Evolutionary conservation across 2,113 vertebrate species (phyloP).

Genomic region (Anoplopoma fimbria): DNA sequence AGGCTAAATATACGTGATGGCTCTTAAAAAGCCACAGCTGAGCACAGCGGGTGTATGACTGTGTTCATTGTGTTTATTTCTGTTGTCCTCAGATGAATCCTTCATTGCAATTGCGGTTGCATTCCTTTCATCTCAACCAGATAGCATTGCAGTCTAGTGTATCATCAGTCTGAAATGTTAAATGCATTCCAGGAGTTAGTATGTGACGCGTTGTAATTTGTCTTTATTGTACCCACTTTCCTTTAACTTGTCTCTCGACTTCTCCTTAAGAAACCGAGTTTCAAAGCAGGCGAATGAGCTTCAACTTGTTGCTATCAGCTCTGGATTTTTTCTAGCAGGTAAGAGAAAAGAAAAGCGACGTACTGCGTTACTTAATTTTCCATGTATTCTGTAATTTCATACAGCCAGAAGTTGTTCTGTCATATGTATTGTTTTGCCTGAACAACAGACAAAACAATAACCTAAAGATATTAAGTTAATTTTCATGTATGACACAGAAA

Average conservation of each 20-base stretch:
- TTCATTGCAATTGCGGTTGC: neutral
- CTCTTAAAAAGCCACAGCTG: neutral
- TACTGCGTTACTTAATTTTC: neutral
- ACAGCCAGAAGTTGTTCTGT: too few relatives aligned
- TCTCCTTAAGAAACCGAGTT: neutral
- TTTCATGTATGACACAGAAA: neutral
- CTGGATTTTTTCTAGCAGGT: constrained; percentile 3
- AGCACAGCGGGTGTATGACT: neutral
- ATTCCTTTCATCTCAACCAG: neutral
- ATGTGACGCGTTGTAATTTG: neutral
- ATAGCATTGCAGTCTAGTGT: neutral
- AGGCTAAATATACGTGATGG: neutral
- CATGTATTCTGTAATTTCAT: too few relatives aligned
- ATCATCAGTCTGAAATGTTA: constrained; percentile 26
- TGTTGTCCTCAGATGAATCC: neutral
- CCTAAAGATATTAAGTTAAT: neutral
- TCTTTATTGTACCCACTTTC: constrained; percentile 8
- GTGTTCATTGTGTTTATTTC: neutral
- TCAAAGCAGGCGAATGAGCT: constrained; percentile 20
- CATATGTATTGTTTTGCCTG: neutral
- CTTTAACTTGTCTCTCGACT: neutral
- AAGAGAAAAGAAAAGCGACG: neutral
- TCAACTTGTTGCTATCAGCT: constrained; percentile 20
- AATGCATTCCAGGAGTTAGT: constrained; percentile 29
- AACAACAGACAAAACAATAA: neutral